Evolutionary conservation across 2,888 invertebrate species (phyloP).

Genomic region (Pinctada fucata): DNA sequence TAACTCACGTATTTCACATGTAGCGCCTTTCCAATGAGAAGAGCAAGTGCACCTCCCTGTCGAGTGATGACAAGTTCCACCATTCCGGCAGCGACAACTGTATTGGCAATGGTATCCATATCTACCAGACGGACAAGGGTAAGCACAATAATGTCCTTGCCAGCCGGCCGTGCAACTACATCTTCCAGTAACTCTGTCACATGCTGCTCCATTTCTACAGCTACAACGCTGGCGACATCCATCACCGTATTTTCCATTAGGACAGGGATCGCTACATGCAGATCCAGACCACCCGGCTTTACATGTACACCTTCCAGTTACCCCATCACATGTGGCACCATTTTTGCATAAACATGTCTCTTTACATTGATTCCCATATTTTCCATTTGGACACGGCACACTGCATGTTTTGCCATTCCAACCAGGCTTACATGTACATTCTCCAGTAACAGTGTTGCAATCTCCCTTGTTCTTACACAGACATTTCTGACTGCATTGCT

Average conservation of each 20-base stretch:
- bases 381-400: constrained; percentile 64
- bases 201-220: constrained; percentile 59
- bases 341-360: constrained; percentile 71
- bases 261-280: constrained; percentile 74
- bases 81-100: constrained; percentile 70
- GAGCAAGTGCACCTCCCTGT: constrained; percentile 75
- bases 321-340: constrained; percentile 72
- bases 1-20: constrained; percentile 54
- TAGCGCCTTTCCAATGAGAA: constrained; percentile 73
- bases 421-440: constrained; percentile 75
- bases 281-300: constrained; percentile 72
- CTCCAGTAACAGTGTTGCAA: constrained; percentile 74
- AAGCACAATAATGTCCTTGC: constrained; percentile 86
- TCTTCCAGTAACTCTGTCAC: constrained; percentile 76
- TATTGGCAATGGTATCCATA: constrained; percentile 72
- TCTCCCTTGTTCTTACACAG: constrained; percentile 75
- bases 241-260: constrained; percentile 81
- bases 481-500: constrained; percentile 78
- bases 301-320: constrained; percentile 78
- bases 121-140: constrained; percentile 69
- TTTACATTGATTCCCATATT: constrained; percentile 69
- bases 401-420: constrained; percentile 65
- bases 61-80: constrained; percentile 69
- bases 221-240: constrained; percentile 78
- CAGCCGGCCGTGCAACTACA: constrained; percentile 78